Evolutionary conservation across 1,140 invertebrate species (phyloP).

Genomic region (Bicyclus anynana): DNA sequence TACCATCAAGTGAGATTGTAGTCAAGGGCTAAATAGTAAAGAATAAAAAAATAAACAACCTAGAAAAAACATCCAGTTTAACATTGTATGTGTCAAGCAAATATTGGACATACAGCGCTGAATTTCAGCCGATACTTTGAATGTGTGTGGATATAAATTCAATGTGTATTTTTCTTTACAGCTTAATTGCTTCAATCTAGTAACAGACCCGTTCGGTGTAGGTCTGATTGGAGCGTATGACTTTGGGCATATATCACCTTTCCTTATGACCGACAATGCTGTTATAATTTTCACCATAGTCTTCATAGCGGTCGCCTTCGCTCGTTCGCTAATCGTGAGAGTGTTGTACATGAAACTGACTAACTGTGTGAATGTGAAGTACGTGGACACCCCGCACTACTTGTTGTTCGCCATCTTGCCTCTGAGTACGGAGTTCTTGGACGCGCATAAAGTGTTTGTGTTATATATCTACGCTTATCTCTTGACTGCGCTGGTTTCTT

Average conservation of each 20-base stretch:
- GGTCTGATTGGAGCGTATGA: constrained; percentile 56
- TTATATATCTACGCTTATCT: constrained; percentile 48
- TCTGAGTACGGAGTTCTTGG: constrained; percentile 45
- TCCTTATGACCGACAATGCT: constrained; percentile 56
- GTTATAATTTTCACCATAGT: constrained; percentile 43
- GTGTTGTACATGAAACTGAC: constrained; percentile 39
- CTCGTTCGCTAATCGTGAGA: constrained; percentile 45
- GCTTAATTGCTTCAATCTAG: constrained; percentile 26
- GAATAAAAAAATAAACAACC: too few relatives aligned
- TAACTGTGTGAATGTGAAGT: constrained; percentile 35
- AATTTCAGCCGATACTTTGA: too few relatives aligned
- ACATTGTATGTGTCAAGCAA: too few relatives aligned
- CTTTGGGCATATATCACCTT: constrained; percentile 48
- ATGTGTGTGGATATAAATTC: not conserved
- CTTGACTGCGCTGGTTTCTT: constrained; percentile 31
- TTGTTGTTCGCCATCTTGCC: constrained; percentile 52
- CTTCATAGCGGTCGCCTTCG: constrained; percentile 38
- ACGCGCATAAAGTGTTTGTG: constrained; percentile 42
- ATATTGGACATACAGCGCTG: too few relatives aligned
- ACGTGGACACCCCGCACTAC: constrained; percentile 35
- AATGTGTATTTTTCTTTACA: constrained; percentile 28
- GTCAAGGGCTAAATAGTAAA: too few relatives aligned
- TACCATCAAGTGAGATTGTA: too few relatives aligned
- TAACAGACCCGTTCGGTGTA: constrained; percentile 42
- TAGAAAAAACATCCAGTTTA: too few relatives aligned